Conservation (phyloP, 2,113 vertebrate species). For the Tursiops truncatus region DNA sequence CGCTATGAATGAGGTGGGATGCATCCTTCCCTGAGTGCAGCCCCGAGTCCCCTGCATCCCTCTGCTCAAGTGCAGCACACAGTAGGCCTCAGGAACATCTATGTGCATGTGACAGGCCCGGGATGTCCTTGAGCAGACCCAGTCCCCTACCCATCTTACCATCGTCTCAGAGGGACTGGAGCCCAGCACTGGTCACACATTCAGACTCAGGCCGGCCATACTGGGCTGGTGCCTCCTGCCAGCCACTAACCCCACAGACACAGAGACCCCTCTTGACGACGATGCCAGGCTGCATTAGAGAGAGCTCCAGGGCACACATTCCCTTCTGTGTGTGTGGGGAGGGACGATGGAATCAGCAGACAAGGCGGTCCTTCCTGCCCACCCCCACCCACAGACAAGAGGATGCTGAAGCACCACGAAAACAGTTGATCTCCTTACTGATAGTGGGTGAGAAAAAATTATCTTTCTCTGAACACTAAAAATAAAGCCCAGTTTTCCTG, state of each 20-base stretch:
- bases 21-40: neutral
- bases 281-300: neutral
- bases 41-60: neutral
- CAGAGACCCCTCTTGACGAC: rapidly evolving
- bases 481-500: slow-evolving; percentile 38
- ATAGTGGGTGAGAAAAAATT: neutral
- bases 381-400: neutral
- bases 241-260: neutral
- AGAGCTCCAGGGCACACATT: neutral
- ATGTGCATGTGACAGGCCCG: neutral
- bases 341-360: neutral
- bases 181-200: neutral
- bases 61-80: neutral
- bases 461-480: slow-evolving; percentile 36
- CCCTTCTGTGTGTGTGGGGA: neutral
- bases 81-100: neutral
- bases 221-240: neutral
- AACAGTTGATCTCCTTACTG: neutral
- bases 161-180: neutral
- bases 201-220: neutral
- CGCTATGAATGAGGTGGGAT: neutral
- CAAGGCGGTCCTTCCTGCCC: neutral
- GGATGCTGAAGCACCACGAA: neutral
- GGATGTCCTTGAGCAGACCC: neutral
- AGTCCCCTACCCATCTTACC: neutral